Base-by-base conservation (phyloP, 2,888 invertebrate genomes). In the Arge pagana region DNA sequence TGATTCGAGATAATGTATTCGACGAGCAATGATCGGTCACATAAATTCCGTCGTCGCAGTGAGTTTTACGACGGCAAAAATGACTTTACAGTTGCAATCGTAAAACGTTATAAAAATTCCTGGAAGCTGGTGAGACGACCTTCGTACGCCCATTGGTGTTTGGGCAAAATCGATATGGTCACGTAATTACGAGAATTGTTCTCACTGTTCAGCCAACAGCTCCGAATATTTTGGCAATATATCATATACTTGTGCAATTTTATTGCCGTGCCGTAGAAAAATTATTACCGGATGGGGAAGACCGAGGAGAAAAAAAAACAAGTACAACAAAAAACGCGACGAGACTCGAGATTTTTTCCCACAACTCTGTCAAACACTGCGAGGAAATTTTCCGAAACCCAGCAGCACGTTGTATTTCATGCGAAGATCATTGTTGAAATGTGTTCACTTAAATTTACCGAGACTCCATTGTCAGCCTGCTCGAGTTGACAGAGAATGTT, bases 111-210 rank as follows among this genome's bases (percentile, higher is more conserved):
- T 6, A 23, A 13, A 30, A 33, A 45, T 45, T 45, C 33, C 15
- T 2, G 15, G 33, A 45, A 45, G 23, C 30, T 28, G 15, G n/a
- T 10, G 4, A 37, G 18, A 13, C 39, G 48, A 48, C 48, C 48
- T 48, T 39, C 42, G n/a, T 35, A 24, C 11, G 21, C 31, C 37
- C 23, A 39, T 24, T 26, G 33, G 43, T 52, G 53, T 54, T 50
- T 52, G 26, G 35, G 37, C 4, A 45, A 3, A n/a, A 18, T n/a
- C 21, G 53, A 59, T 62, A 59, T 52, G 56, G 57, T 57, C 57
- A 61, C 64, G 64, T 68, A 61, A 67, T 67, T 62, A 66, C 57
- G 60, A n/a, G n/a, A 56, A 68, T 70, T 69, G 67, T 68, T 56
- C 57, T 21, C 42, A 31, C 19, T 55, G 59, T 42, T 49, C 39